phyloP scores from a whole-genome alignment of 1,140 invertebrate species.

The Lepidostoma basale region DNA sequence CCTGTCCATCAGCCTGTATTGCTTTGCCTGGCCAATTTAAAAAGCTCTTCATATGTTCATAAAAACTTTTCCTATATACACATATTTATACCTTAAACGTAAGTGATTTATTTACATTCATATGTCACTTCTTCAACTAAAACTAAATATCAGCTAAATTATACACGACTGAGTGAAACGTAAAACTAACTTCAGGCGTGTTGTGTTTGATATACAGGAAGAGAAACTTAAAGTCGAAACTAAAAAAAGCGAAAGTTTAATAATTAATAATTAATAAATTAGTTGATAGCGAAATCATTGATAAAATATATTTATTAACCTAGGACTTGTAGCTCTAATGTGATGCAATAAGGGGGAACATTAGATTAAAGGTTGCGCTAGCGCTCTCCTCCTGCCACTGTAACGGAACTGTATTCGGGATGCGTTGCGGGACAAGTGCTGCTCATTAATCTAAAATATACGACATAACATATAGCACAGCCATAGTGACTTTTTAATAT shows the following conservation, averaged over 20 bases:
- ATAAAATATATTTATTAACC: conserved; percentile 30
- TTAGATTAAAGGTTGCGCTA: background rate
- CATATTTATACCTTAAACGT: conserved; percentile 40
- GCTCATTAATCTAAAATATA: conserved; percentile 40
- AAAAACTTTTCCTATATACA: conserved; percentile 31
- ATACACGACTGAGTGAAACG: conserved; percentile 14
- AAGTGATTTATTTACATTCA: conserved; percentile 42
- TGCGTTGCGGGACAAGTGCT: conserved; percentile 2
- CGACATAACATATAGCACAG: conserved; percentile 43
- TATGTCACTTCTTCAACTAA: conserved; percentile 26
- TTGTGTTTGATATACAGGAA: conserved; percentile 11
- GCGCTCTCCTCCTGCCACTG: conserved; percentile 1
- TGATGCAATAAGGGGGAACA: background rate
- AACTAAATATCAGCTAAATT: conserved; percentile 3
- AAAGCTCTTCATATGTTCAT: conserved; percentile 38
- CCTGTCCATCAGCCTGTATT: conserved; percentile 14
- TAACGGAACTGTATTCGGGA: conserved; percentile 34
- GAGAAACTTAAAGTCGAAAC: background rate
- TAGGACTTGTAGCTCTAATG: conserved; percentile 14
- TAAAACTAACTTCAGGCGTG: conserved; percentile 1
- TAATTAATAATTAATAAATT: conserved; percentile 28
- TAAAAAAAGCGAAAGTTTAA: conserved; percentile 7
- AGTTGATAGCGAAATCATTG: conserved; percentile 16
- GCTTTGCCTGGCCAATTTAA: conserved; percentile 28
- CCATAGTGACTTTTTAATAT: conserved; percentile 45